These are phyloP conservation scores for Philhelius pedissequus DNA, from an alignment of 2,888 invertebrate species.

Conservation along the genomic window DNA sequence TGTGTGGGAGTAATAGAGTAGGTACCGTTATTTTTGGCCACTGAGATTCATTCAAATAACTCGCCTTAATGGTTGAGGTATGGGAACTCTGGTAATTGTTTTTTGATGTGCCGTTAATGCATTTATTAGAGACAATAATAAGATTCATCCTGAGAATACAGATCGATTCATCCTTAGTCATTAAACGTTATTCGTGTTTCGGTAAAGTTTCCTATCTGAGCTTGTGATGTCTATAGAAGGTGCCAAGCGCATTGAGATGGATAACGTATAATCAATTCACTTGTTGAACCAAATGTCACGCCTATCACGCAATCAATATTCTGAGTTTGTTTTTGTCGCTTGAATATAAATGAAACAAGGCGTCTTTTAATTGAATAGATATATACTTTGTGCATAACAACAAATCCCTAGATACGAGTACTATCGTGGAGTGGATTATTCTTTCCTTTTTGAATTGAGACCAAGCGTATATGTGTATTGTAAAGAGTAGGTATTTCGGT, in stretches of 20 bases:
- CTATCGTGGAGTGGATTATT: not conserved
- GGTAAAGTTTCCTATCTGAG: not conserved
- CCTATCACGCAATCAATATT: constrained; percentile 40
- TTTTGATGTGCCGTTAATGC: constrained; percentile 64
- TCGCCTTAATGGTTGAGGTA: constrained; percentile 23
- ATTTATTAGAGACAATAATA: constrained; percentile 19
- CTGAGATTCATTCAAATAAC: constrained; percentile 41
- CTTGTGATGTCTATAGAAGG: not conserved
- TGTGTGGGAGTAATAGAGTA: too few species aligned
- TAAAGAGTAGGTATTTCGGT: not conserved
- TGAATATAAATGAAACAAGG: constrained; percentile 18
- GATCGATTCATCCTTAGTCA: not conserved
- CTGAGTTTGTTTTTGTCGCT: constrained; percentile 17
- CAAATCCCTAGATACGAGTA: too few species aligned
- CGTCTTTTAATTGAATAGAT: constrained; percentile 16
- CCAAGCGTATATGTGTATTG: not conserved
- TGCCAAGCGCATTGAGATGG: constrained; percentile 20
- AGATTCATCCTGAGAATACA: not conserved
- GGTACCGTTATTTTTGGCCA: constrained; percentile 7
- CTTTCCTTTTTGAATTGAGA: not conserved
- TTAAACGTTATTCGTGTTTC: not conserved
- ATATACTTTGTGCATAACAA: constrained; percentile 8
- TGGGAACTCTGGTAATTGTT: constrained; percentile 29
- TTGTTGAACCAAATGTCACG: constrained; percentile 43
- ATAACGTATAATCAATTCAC: constrained; percentile 48